Conservation (phyloP, 2,888 invertebrate species). For the Sinelater perroti region DNA sequence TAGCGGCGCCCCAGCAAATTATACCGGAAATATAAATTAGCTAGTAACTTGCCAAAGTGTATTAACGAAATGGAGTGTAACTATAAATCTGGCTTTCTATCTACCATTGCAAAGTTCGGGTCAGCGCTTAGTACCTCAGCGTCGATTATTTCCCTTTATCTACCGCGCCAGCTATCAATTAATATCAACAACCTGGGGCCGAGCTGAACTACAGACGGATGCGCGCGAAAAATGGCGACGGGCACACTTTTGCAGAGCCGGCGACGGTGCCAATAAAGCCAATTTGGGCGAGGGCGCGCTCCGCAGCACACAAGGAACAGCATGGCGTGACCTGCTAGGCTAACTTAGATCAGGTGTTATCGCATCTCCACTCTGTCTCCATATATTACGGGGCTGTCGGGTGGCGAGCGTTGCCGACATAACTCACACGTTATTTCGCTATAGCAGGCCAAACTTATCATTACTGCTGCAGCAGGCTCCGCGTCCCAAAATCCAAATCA, state of each 20-base stretch:
- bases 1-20: conserved; percentile 26
- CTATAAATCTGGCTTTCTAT: conserved; percentile 47
- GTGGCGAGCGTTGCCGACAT: conserved; percentile 45
- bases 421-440: conserved; percentile 49
- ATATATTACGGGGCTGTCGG: conserved; percentile 52
- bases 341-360: conserved; percentile 56
- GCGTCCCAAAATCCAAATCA: conserved; percentile 45
- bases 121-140: conserved; percentile 29
- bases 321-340: conserved; percentile 49
- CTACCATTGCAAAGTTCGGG: conserved; percentile 35
- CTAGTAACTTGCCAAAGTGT: conserved; percentile 49
- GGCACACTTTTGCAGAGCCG: too few relatives aligned
- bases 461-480: conserved; percentile 42
- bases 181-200: too few relatives aligned
- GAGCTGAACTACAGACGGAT: conserved; percentile 3
- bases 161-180: conserved; percentile 32
- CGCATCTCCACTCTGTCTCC: conserved; percentile 56
- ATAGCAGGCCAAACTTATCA: conserved; percentile 47
- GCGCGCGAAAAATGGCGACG: neutral
- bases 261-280: too few relatives aligned
- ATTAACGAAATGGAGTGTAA: conserved; percentile 53
- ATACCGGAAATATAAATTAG: conserved; percentile 43
- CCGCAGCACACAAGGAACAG: conserved; percentile 11
- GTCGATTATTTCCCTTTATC: conserved; percentile 35
- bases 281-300: neutral